Conservation (phyloP, 2,888 invertebrate species). For the Epicampocera succincta region DNA sequence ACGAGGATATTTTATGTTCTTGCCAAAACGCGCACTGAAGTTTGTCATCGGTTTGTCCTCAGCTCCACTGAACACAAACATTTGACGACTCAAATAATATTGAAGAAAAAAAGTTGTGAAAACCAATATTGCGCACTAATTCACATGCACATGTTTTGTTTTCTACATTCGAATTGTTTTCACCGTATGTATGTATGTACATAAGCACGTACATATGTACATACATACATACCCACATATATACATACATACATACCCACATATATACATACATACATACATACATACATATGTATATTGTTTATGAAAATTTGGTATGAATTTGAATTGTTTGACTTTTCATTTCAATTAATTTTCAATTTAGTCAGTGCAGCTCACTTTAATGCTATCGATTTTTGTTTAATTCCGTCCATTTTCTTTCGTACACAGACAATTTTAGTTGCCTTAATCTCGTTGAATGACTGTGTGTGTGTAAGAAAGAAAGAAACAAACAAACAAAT, state of each 20-base stretch:
- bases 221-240: background rate
- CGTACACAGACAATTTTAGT: constrained; percentile 8
- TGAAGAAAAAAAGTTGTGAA: too few relatives aligned
- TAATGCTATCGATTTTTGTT: constrained; percentile 29
- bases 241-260: background rate
- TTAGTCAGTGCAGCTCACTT: background rate
- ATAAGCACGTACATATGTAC: background rate
- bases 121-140: background rate
- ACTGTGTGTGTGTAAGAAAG: too few relatives aligned
- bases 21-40: too few relatives aligned
- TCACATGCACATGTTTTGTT: background rate
- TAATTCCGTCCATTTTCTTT: background rate
- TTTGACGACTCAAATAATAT: too few relatives aligned
- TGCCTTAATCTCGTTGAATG: background rate
- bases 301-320: constrained; percentile 1
- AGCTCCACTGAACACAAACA: too few relatives aligned
- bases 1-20: too few relatives aligned
- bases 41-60: too few relatives aligned
- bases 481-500: too few relatives aligned
- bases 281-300: background rate
- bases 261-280: background rate
- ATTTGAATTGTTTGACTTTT: background rate
- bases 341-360: background rate
- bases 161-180: too few relatives aligned
- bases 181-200: background rate